phyloP scores from a whole-genome alignment of 2,797 vertebrate genomes.

The Urophycis tenuis region DNA sequence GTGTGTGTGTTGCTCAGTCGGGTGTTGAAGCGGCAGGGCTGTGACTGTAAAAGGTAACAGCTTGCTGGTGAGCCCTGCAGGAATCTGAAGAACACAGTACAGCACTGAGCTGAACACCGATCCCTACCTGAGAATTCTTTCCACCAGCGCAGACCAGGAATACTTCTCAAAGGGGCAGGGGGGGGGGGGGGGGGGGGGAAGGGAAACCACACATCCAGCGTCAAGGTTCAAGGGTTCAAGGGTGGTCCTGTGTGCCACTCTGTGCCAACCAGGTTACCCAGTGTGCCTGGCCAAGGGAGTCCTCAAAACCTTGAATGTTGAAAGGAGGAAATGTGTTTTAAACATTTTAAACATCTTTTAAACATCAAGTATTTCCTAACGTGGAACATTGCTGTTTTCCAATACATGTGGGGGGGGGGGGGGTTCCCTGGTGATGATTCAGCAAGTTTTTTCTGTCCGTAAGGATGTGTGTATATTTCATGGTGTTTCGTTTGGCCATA shows the following conservation, averaged over 20 bases:
- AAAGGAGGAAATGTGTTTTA: neutral
- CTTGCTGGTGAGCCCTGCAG: constrained; percentile 55
- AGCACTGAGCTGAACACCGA: neutral
- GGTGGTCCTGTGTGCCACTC: neutral
- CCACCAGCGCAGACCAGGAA: neutral
- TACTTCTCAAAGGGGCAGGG: neutral
- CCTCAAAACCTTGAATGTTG: neutral
- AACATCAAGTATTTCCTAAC: constrained; percentile 49
- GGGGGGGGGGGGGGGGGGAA: constrained; percentile 31
- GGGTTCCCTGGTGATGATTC: constrained; percentile 9
- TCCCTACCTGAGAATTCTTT: neutral
- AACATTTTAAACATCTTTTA: neutral
- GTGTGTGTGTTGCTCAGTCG: constrained; percentile 12
- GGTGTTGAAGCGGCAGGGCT: constrained; percentile 1
- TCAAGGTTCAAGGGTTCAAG: neutral
- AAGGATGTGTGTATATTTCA: neutral
- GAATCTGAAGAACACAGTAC: constrained; percentile 47
- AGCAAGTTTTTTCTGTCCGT: constrained; percentile 1
- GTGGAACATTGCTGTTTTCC: constrained; percentile 22
- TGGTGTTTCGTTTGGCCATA: neutral
- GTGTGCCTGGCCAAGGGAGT: neutral
- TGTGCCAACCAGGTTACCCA: neutral
- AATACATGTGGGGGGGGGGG: constrained; percentile 24
- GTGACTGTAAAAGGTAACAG: constrained; percentile 61
- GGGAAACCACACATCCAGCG: neutral